Percentiles rank a stretch among this genome's conserved stretches.
phyloP scores from a whole-genome alignment of 2,888 invertebrate genomes.

The Eudemis profundana region DNA sequence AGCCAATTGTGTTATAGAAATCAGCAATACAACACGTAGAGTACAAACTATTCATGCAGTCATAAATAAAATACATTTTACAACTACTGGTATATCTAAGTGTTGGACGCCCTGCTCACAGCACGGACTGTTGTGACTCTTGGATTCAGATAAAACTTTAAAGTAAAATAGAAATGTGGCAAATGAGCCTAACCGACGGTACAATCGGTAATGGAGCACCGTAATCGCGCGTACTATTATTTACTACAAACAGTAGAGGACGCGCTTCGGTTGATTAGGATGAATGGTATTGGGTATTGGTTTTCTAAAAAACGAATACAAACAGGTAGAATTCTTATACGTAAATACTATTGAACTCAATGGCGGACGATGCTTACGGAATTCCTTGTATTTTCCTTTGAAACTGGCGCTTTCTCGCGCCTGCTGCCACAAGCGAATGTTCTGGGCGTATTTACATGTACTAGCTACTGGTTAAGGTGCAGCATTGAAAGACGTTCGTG shows the following conservation, averaged over 20 bases:
- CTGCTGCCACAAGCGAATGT: not conserved
- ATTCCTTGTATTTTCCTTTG: constrained; percentile 9
- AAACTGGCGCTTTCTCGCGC: not conserved
- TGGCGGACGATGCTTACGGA: constrained; percentile 4
- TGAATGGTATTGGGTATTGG: constrained; percentile 1
- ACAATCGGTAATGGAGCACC: not conserved
- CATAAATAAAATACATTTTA: constrained; percentile 48
- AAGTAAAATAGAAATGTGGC: constrained; percentile 12
- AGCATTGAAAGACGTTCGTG: constrained; percentile 19
- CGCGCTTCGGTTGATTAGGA: not conserved
- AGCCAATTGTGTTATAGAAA: constrained; percentile 73
- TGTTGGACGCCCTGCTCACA: constrained; percentile 41
- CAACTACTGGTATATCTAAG: constrained; percentile 24
- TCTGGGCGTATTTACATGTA: not conserved
- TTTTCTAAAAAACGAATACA: constrained; percentile 13
- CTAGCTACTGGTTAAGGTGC: constrained; percentile 28
- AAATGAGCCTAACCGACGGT: constrained; percentile 8
- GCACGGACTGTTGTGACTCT: constrained; percentile 31
- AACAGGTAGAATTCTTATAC: constrained; percentile 9
- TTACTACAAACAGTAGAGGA: not conserved
- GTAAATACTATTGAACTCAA: constrained; percentile 2
- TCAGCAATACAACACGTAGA: constrained; percentile 73
- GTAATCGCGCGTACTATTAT: not conserved
- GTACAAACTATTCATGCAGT: constrained; percentile 57
- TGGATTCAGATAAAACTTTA: constrained; percentile 43